Evolutionary conservation across 2,113 vertebrate genomes (phyloP), one percentile per base, ranked within the genome.

Genomic region (Sapayoa aenigma): DNA sequence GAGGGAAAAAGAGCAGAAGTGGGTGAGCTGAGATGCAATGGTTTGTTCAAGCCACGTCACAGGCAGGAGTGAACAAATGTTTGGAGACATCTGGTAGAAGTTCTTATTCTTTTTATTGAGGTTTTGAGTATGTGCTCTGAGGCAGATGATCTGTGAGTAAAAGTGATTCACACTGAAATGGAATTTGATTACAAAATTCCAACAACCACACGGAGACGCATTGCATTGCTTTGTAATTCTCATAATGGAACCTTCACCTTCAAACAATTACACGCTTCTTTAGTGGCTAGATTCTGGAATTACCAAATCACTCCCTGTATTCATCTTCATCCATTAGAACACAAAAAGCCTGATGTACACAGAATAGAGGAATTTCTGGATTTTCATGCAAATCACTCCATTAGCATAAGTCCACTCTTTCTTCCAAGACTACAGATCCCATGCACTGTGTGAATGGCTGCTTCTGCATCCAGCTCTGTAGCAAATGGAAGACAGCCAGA

Each of bases 131-230:
- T 24, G 23, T 63, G 71, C 21, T 46, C 78, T 33, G 67, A 74
- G 59, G 33, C 92, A 94, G 65, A 83, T 85, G 90, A 93, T 93
- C 59, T 69, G 41, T 92, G 88, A 88, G 78, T 80, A 94, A 88
- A 94, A 91, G 31, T 91, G 88, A 90, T 87, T 94, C 79, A 88
- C 42, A 9, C 39, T 73, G 63, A 66, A 81, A 76, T 58, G 20
- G 53, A 84, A 93, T 94, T 66, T 73, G 42, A 39, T 69, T 76
- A n/a, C 6, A 24, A 83, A 88, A 69, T 80, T 85, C 46, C 75
- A 86, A 16, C 31, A 41, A 37, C 47, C 59, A 80, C 24, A 46
- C 28, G 31, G 22, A 85, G 49, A 77, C 37, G 21, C 41, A 77
- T 66, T 73, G 18, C n/a, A 35, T 65, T 68, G 49, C 28, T n/a